Conservation (phyloP, 2,888 invertebrate genomes). For the Herminia tarsipennalis region DNA sequence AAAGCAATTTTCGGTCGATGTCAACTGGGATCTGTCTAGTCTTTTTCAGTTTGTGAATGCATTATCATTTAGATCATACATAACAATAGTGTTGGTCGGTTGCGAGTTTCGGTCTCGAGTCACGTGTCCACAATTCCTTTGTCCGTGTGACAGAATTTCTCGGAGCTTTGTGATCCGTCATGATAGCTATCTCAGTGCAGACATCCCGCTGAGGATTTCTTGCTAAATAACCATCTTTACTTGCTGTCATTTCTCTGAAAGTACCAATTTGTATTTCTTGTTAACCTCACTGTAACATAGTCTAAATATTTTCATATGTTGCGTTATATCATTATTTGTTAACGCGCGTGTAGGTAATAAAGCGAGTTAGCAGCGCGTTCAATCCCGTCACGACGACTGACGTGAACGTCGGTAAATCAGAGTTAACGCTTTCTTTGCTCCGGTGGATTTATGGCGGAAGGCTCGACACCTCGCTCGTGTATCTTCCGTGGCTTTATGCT, state of each 20-base stretch:
- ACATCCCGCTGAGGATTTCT: slow-evolving; percentile 54
- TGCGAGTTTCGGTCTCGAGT: slow-evolving; percentile 28
- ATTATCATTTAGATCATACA: slow-evolving; percentile 31
- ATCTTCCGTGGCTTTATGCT: slow-evolving; percentile 58
- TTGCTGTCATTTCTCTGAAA: slow-evolving; percentile 46
- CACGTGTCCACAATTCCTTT: slow-evolving; percentile 59
- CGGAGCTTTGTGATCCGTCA: slow-evolving; percentile 55
- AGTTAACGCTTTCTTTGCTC: slow-evolving; percentile 75
- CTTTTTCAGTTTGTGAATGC: slow-evolving; percentile 43
- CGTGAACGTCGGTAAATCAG: slow-evolving; percentile 73
- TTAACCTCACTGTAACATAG: slow-evolving; percentile 20
- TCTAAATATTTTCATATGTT: slow-evolving; percentile 18
- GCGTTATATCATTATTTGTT: slow-evolving; percentile 29
- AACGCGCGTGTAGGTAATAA: slow-evolving; percentile 32
- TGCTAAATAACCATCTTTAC: slow-evolving; percentile 54
- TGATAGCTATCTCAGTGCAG: slow-evolving; percentile 56
- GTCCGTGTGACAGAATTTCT: slow-evolving; percentile 57
- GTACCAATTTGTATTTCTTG: slow-evolving; percentile 17
- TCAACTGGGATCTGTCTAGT: slow-evolving; percentile 48
- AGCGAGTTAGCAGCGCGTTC: slow-evolving; percentile 40
- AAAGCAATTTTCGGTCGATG: slow-evolving; percentile 70
- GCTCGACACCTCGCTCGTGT: slow-evolving; percentile 61
- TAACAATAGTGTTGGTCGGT: slow-evolving; percentile 13
- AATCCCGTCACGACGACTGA: slow-evolving; percentile 58
- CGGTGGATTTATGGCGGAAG: slow-evolving; percentile 68